Percentiles rank a stretch among this genome's conserved stretches.
Conservation (phyloP, 2,888 invertebrate species). For the Idaea aversata region DNA sequence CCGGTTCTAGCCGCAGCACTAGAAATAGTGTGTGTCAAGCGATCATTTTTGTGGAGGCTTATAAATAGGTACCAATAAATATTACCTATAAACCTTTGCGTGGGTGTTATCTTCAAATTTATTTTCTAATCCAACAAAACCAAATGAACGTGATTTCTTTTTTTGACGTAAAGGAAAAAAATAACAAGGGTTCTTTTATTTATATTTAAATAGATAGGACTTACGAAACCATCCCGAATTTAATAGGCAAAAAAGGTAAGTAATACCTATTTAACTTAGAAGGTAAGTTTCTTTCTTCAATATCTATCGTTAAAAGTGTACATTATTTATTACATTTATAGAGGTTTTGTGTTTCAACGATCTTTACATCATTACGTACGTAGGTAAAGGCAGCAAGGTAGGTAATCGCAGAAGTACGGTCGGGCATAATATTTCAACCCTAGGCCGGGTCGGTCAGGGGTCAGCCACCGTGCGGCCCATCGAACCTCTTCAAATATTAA, state of each 20-base stretch:
- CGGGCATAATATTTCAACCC: conserved; percentile 40
- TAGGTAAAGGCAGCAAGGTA: conserved; percentile 6
- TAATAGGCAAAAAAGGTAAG: not conserved
- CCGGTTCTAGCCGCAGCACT: too few relatives aligned
- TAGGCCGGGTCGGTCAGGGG: conserved; percentile 36
- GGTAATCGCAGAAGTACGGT: conserved; percentile 15
- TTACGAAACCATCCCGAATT: not conserved
- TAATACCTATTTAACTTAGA: not conserved
- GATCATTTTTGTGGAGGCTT: too few relatives aligned
- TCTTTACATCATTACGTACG: not conserved
- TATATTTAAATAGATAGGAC: not conserved
- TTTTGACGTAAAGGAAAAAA: not conserved
- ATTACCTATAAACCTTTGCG: too few relatives aligned
- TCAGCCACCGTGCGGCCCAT: conserved; percentile 51
- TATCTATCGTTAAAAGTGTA: not conserved
- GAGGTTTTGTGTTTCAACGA: conserved; percentile 17
- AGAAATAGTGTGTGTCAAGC: too few relatives aligned
- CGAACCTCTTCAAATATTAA: conserved; percentile 65
- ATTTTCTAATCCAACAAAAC: not conserved
- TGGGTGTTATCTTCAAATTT: not conserved
- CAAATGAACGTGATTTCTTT: not conserved
- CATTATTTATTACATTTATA: conserved; percentile 7
- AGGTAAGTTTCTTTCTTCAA: not conserved
- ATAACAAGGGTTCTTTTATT: not conserved
- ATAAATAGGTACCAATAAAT: too few relatives aligned